Conservation (phyloP, 2,888 invertebrate species). For the Bombyx huttoni region DNA sequence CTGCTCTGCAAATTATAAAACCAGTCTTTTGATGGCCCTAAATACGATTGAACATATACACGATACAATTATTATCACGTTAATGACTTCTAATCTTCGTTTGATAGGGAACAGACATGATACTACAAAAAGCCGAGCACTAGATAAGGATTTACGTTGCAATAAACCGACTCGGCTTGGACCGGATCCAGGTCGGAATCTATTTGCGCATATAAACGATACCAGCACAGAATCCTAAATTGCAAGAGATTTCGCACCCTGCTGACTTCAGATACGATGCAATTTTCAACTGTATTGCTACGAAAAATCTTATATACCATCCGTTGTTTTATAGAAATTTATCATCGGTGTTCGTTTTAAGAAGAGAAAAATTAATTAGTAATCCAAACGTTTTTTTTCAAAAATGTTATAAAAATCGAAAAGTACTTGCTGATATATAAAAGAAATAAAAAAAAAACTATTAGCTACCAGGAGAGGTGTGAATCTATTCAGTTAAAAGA, state of each 20-base stretch:
- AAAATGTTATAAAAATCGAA: too few species aligned
- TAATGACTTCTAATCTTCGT: constrained; percentile 15
- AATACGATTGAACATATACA: neutral
- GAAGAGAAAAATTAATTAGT: neutral
- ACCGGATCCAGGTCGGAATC: constrained; percentile 37
- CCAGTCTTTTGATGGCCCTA: too few species aligned
- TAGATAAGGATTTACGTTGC: constrained; percentile 43
- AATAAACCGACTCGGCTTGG: constrained; percentile 38
- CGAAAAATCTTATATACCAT: constrained; percentile 1
- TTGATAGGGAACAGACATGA: constrained; percentile 11
- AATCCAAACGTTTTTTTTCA: neutral
- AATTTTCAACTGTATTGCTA: constrained; percentile 10
- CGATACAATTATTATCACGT: constrained; percentile 4
- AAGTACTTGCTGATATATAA: too few species aligned
- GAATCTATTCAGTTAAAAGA: too few species aligned
- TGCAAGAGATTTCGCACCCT: constrained; percentile 15
- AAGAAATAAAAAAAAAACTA: too few species aligned
- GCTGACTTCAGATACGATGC: constrained; percentile 11
- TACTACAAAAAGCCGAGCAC: constrained; percentile 13
- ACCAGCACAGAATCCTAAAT: constrained; percentile 12
- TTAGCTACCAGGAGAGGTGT: too few species aligned
- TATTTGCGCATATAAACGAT: constrained; percentile 26
- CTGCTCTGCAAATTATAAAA: too few species aligned
- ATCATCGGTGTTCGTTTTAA: neutral
- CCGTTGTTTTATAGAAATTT: neutral